Evolutionary conservation across 2,888 invertebrate species (phyloP), one percentile per base, ranked within the genome.

Genomic region (Trissolcus japonicus): DNA sequence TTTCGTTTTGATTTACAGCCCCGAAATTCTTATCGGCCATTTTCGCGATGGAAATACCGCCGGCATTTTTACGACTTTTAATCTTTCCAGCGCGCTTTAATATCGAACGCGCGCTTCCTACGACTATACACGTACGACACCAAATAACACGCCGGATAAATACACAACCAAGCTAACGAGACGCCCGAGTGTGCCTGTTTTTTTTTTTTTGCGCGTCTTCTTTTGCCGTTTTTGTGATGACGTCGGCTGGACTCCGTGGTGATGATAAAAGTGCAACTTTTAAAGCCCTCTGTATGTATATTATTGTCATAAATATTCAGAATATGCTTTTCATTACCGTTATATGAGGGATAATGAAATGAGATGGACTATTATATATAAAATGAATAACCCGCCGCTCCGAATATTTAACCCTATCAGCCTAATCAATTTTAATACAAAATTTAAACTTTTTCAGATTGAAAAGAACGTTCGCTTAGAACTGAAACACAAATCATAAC

Each of bases 1-100:
- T 82, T 82, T 82, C 83, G 79, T 83, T 83, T 82, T 85, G 82
- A 85, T 86, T 84, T 84, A 82, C 80, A 80, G 79, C 74, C 75
- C 6, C 35, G 63, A 82, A 85, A 80, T 82, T 85, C 82, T 82
- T 80, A 83, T 81, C 80, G 74, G 78, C 66, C 75, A 54, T 77
- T 80, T 79, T 76, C 71, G 56, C 51, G 55, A 73, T 66, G 66
- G 56, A 65, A 66, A 55, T 61, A 41, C 60, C 59, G 46, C 29
- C 60, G 59, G 73, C 60, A 66, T 73, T 73, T 73, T 73, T 73
- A 66, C 50, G 73, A 73, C 60, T 53, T 66, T 65, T 73, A 66
- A 66, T 73, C 60, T 69, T 68, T 54, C 41, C 16, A 11, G n/a
- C 21, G 21, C 13, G 51, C 62, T 65, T 41, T 61, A 40, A 61